Conservation (phyloP, 2,113 vertebrate genomes). For the Cynopterus brachyotis region DNA sequence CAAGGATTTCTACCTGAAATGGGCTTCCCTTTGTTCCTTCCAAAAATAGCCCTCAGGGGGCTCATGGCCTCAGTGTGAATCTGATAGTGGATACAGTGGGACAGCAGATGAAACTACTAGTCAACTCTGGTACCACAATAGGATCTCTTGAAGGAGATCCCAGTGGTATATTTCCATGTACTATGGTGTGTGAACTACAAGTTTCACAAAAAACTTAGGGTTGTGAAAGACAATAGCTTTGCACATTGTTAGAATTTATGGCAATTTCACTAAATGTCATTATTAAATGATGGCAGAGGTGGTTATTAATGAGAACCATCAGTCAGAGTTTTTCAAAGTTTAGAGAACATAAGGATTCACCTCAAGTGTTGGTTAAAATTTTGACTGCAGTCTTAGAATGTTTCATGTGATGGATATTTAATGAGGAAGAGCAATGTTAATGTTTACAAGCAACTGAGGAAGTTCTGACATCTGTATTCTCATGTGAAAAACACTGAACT, state of each 20-base stretch:
- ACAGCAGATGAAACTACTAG: background rate
- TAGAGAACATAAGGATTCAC: background rate
- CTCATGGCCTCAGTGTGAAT: background rate
- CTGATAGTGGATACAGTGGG: background rate
- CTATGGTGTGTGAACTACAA: background rate
- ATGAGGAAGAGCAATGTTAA: background rate
- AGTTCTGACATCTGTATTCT: background rate
- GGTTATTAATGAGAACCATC: background rate
- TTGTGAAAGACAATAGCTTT: background rate
- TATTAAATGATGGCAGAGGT: background rate
- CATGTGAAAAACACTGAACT: background rate
- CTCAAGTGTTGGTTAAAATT: background rate
- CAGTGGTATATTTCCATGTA: background rate
- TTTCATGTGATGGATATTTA: background rate
- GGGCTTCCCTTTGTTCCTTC: fast-evolving
- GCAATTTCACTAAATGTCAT: background rate
- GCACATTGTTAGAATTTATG: background rate
- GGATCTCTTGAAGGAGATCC: background rate
- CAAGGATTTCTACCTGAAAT: background rate
- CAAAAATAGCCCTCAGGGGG: background rate
- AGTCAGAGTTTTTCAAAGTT: background rate
- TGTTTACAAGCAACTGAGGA: background rate
- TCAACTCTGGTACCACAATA: background rate
- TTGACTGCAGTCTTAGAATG: background rate
- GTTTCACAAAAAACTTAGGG: background rate